Conservation (phyloP, 2,113 vertebrate species). For the Hepsetus odoe region DNA sequence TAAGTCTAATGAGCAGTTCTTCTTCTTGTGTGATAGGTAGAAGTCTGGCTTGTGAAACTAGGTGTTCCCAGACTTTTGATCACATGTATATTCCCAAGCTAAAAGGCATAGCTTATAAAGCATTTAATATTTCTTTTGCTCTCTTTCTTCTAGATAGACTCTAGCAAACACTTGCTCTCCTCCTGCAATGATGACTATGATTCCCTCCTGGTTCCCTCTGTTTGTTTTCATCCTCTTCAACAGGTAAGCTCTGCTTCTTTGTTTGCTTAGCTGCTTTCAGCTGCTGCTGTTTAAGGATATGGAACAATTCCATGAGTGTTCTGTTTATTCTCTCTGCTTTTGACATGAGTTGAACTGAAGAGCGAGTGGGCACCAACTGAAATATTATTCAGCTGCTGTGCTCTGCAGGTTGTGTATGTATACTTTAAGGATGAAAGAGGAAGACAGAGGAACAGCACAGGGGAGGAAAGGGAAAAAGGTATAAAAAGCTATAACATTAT, state of each 20-base stretch:
- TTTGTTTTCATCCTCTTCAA: slow-evolving; percentile 71
- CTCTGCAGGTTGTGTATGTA: neutral
- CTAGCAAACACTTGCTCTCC: slow-evolving; percentile 51
- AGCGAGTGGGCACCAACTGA: no score
- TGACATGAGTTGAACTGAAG: neutral
- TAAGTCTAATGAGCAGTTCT: no score
- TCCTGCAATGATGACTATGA: slow-evolving; percentile 65
- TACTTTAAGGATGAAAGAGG: neutral
- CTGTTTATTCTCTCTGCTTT: neutral
- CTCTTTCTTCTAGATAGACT: slow-evolving; percentile 69
- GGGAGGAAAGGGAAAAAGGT: neutral
- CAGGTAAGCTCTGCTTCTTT: slow-evolving; percentile 69
- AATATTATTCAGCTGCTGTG: neutral
- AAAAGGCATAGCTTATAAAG: neutral
- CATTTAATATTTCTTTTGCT: slow-evolving; percentile 42
- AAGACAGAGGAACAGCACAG: slow-evolving; percentile 19
- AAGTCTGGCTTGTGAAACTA: neutral
- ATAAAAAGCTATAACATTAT: neutral
- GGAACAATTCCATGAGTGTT: slow-evolving; percentile 19
- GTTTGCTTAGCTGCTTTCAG: neutral
- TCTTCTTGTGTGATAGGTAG: no score
- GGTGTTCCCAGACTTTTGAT: neutral
- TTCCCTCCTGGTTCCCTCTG: slow-evolving; percentile 61
- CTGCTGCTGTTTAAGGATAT: neutral
- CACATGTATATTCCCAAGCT: neutral